A percentile compares a stretch with the other conserved stretches of the same genome.
Conservation (phyloP, 2,888 invertebrate genomes). For the Disparrhopalites patrizii region DNA sequence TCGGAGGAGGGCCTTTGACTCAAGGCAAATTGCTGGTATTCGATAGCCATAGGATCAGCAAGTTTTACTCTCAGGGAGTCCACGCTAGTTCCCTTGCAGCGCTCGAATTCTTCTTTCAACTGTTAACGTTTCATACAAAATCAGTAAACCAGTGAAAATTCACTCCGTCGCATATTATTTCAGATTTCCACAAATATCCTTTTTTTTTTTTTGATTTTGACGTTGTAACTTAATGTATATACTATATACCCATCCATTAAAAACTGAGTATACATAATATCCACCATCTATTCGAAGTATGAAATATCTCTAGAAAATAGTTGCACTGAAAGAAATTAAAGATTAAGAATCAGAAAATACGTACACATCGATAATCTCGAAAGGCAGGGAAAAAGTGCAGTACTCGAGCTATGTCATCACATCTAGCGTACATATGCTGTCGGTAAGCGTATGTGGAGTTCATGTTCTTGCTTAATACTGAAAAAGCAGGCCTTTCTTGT, state of each 20-base stretch:
- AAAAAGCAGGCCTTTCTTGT: background rate
- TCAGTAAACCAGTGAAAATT: background rate
- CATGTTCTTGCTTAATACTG: background rate
- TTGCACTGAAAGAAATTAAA: too few relatives aligned
- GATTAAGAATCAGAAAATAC: too few relatives aligned
- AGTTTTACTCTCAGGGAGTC: too few relatives aligned
- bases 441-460: background rate
- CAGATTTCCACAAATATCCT: too few relatives aligned
- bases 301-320: too few relatives aligned
- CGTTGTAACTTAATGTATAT: too few relatives aligned
- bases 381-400: background rate
- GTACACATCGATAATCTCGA: background rate
- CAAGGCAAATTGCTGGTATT: background rate
- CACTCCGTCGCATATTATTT: too few relatives aligned
- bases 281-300: too few relatives aligned
- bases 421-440: background rate
- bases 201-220: too few relatives aligned
- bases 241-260: background rate
- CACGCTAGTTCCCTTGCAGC: too few relatives aligned
- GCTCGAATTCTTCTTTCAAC: slow-evolving; percentile 4
- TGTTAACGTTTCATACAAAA: background rate
- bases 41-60: background rate
- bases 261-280: background rate
- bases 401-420: background rate
- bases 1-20: background rate